Percentiles rank a stretch among this genome's conserved stretches.
Conservation (phyloP, 2,113 vertebrate species). For the Myrmecobius fasciatus region DNA sequence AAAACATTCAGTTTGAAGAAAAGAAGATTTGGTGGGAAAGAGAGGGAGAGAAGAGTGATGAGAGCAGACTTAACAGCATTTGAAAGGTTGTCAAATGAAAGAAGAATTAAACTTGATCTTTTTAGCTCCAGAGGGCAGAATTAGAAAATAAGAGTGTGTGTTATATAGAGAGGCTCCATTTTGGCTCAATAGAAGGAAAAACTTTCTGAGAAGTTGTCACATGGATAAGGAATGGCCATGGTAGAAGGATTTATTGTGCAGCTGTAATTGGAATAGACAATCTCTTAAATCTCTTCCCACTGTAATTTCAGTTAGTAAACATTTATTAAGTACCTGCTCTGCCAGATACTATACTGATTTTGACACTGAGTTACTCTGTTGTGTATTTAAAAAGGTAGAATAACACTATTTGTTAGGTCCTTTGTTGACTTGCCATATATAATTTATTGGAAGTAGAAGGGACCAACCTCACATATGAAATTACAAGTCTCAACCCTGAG, state of each 20-base stretch:
- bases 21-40: background rate
- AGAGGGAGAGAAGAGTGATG: background rate
- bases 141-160: background rate
- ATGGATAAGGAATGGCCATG: background rate
- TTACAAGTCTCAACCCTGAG: no score
- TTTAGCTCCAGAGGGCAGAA: background rate
- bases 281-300: background rate
- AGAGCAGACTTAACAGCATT: background rate
- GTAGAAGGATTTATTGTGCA: background rate
- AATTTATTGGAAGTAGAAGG: background rate
- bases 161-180: background rate
- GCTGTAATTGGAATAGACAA: background rate
- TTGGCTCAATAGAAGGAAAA: background rate
- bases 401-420: background rate
- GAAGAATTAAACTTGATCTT: background rate
- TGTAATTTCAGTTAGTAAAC: background rate
- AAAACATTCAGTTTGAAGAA: background rate
- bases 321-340: background rate
- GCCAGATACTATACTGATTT: background rate
- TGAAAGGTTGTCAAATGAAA: background rate
- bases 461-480: background rate
- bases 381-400: constrained; percentile 1
- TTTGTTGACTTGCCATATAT: background rate
- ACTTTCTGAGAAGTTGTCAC: background rate
- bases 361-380: background rate